Conservation (phyloP, 1,140 invertebrate species). For the Ceratoteleas bidentatus region DNA sequence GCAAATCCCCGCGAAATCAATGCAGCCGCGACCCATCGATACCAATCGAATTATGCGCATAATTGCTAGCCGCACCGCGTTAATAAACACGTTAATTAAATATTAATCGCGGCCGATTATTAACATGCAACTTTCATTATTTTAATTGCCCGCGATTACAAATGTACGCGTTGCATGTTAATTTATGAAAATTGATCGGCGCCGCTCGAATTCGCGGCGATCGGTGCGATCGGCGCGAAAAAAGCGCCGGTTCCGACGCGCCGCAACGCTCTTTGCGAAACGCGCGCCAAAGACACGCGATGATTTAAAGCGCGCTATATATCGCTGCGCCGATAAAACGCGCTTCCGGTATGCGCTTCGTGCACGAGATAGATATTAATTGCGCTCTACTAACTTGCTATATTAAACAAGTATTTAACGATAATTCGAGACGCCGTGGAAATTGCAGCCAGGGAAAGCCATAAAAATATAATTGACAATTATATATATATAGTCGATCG, state of each 20-base stretch:
- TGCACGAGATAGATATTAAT: conserved; percentile 62
- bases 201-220: conserved; percentile 3
- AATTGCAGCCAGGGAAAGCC: conserved; percentile 57
- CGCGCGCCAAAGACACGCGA: conserved; percentile 44
- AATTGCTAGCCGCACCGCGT: conserved; percentile 5
- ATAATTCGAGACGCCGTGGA: conserved; percentile 50
- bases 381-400: conserved; percentile 65
- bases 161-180: conserved; percentile 29
- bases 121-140: conserved; percentile 40
- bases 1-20: too few species aligned
- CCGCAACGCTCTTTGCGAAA: conserved; percentile 25
- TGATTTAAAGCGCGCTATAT: conserved; percentile 64
- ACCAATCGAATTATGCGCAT: conserved; percentile 18
- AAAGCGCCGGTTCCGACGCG: too few species aligned
- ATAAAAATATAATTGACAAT: conserved; percentile 48
- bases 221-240: too few species aligned
- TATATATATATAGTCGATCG: conserved; percentile 14
- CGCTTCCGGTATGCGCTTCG: conserved; percentile 61
- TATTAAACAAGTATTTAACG: conserved; percentile 64
- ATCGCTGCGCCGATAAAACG: conserved; percentile 65
- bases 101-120: conserved; percentile 37
- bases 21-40: not conserved
- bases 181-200: conserved; percentile 44
- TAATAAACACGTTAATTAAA: conserved; percentile 43
- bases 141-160: conserved; percentile 38